These are phyloP conservation scores for Drosophila prostipennis DNA, from an alignment of 2,888 invertebrate genomes.

Conservation along the genomic window DNA sequence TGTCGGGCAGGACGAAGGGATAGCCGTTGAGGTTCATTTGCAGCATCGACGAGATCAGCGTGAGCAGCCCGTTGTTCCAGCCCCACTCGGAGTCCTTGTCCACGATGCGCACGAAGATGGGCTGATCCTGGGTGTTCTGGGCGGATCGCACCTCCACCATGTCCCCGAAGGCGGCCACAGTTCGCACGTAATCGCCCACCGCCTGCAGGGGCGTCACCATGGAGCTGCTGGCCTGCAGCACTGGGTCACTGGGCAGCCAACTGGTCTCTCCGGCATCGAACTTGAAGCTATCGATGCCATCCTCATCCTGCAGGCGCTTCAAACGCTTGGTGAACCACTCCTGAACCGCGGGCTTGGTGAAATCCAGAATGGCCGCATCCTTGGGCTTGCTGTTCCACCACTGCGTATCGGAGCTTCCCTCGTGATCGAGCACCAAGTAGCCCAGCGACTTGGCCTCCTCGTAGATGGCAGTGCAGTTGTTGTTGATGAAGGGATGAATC, in stretches of 20 bases:
- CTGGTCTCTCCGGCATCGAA: slow-evolving; percentile 91
- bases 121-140: slow-evolving; percentile 87
- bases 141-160: slow-evolving; percentile 89
- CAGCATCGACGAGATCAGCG: slow-evolving; percentile 87
- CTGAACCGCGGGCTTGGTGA: slow-evolving; percentile 87
- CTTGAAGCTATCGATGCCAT: slow-evolving; percentile 90
- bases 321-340: slow-evolving; percentile 86
- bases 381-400: slow-evolving; percentile 85
- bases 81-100: slow-evolving; percentile 89
- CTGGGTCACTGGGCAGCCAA: slow-evolving; percentile 87
- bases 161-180: slow-evolving; percentile 86
- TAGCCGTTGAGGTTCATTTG: slow-evolving; percentile 84
- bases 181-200: slow-evolving; percentile 85
- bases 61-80: slow-evolving; percentile 88
- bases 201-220: slow-evolving; percentile 82
- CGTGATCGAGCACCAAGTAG: slow-evolving; percentile 84
- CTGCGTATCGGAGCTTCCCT: slow-evolving; percentile 82
- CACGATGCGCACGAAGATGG: slow-evolving; percentile 89
- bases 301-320: slow-evolving; percentile 85
- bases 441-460: slow-evolving; percentile 86
- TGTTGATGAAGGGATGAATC: slow-evolving; percentile 94
- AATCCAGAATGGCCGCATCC: slow-evolving; percentile 87
- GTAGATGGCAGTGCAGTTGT: slow-evolving; percentile 88
- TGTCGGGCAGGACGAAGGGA: slow-evolving; percentile 91
- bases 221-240: slow-evolving; percentile 86